Evolutionary conservation across 2,888 invertebrate genomes (phyloP).

Genomic region (Drosophila borborema): DNA sequence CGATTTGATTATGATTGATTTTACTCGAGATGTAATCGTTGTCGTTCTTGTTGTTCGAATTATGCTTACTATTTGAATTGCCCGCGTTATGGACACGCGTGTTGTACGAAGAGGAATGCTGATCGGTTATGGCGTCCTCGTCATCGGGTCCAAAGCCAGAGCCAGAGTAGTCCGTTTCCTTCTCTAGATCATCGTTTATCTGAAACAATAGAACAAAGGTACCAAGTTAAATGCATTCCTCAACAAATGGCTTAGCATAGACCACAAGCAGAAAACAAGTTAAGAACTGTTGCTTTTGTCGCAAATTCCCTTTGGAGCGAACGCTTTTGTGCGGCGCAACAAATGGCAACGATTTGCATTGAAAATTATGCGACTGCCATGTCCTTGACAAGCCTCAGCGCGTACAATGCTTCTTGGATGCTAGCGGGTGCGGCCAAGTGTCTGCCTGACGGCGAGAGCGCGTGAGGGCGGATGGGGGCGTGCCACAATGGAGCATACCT

Average conservation of each 20-base stretch:
- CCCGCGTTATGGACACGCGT: conserved; percentile 66
- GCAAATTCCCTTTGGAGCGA: background rate
- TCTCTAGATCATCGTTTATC: conserved; percentile 86
- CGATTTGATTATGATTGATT: conserved; percentile 77
- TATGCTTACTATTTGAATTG: conserved; percentile 81
- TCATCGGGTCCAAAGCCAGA: conserved; percentile 94
- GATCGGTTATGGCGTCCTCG: conserved; percentile 87
- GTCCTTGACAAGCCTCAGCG: conserved; percentile 51
- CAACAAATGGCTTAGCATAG: background rate
- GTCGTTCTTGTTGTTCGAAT: conserved; percentile 78
- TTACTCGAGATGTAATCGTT: conserved; percentile 76
- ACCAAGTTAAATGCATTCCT: conserved; percentile 1
- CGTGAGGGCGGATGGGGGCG: background rate
- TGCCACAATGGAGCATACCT: conserved; percentile 28
- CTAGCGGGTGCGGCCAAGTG: background rate
- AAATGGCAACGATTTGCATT: conserved; percentile 65
- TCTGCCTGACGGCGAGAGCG: background rate
- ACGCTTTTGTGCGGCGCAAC: conserved; percentile 56
- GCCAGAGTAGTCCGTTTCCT: conserved; percentile 93
- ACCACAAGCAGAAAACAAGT: background rate
- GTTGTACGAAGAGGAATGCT: conserved; percentile 77
- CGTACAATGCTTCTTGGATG: conserved; percentile 33
- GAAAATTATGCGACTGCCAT: conserved; percentile 55
- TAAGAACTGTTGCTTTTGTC: conserved; percentile 20
- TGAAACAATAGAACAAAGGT: conserved; percentile 59